Evolutionary conservation across 2,888 invertebrate species (phyloP), one percentile per base, ranked within the genome.

Genomic region (Nymphalis polychloros): DNA sequence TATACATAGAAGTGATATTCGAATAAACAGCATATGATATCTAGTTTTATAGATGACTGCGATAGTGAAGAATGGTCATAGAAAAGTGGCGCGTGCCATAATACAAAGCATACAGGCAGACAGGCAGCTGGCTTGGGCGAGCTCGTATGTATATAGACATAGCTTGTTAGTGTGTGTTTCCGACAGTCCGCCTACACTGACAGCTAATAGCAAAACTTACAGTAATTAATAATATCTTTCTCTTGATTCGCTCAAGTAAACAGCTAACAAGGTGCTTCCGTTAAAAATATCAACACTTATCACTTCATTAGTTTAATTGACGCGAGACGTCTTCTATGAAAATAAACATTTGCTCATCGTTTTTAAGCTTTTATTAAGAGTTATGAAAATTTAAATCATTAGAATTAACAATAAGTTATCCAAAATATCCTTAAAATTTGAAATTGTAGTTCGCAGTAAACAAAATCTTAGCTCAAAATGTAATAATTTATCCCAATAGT

Each of bases 101-200:
- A 75, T 74, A 90, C 86, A 89, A 89, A 83, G 84, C 80, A 83
- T 82, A 79, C 81, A 80, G 79, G 57, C 57, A 35, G 73, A 73
- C 60, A 61, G 63, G 85, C 91, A 90, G 90, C 90, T 90, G 90
- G 84, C 87, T 89, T 87, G 82, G 89, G 87, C 77, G 88, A 77
- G 75, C 75, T 60, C 78, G 78, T 79, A 75, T 83, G 78, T 79
- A 75, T 83, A 79, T 73, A 79, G 72, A 76, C 73, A 78, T 17
- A 71, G 41, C 13, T 59, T 27, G 63, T 57, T 60, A 59, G 59
- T 61, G 62, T 64, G 64, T 65, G 70, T 68, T 3, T 3, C 35
- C 35, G 35, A 8, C 35, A 13, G 63, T 61, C 31, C 50, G 41
- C 62, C n/a, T 55, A 69, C n/a, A 59, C 31, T 27, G 47, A 65